Conservation (phyloP, 2,797 vertebrate genomes). For the Eutrigla gurnardus region DNA sequence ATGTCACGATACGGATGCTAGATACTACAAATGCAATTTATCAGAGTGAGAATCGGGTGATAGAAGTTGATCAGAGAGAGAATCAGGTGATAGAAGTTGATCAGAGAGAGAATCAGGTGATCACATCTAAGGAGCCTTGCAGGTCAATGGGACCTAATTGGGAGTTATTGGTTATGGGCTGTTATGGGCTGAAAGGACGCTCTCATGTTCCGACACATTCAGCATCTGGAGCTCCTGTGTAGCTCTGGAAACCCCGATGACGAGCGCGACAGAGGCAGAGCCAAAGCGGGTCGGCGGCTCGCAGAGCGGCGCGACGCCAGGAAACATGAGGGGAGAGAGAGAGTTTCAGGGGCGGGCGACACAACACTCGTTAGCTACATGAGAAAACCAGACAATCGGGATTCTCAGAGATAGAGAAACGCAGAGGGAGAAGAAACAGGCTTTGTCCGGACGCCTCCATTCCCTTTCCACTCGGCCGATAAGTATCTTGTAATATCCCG, state of each 20-base stretch:
- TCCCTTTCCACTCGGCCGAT: conserved; percentile 74
- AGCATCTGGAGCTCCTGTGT: conserved; percentile 17
- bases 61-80: not conserved
- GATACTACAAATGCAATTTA: too few relatives aligned
- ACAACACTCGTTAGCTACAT: conserved; percentile 67
- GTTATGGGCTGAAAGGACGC: conserved; percentile 6
- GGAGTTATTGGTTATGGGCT: conserved; percentile 16
- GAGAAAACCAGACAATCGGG: conserved; percentile 78
- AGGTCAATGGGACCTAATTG: conserved; percentile 1
- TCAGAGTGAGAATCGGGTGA: not conserved
- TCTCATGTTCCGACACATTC: conserved; percentile 36
- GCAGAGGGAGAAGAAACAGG: conserved; percentile 53
- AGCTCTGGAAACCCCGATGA: conserved; percentile 19
- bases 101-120: not conserved
- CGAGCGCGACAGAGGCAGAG: conserved; percentile 48
- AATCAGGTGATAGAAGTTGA: not conserved
- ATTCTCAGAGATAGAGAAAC: conserved; percentile 79
- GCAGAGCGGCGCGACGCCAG: conserved; percentile 15
- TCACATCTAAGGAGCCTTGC: not conserved
- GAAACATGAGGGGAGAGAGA: conserved; percentile 30
- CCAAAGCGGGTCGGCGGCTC: conserved; percentile 49
- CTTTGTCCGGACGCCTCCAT: conserved; percentile 75
- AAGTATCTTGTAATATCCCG: conserved; percentile 84
- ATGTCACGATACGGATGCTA: too few relatives aligned
- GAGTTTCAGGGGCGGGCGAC: conserved; percentile 43